Evolutionary conservation across 2,797 vertebrate genomes (phyloP).

Genomic region (Ctenochaetus hawaiiensis): DNA sequence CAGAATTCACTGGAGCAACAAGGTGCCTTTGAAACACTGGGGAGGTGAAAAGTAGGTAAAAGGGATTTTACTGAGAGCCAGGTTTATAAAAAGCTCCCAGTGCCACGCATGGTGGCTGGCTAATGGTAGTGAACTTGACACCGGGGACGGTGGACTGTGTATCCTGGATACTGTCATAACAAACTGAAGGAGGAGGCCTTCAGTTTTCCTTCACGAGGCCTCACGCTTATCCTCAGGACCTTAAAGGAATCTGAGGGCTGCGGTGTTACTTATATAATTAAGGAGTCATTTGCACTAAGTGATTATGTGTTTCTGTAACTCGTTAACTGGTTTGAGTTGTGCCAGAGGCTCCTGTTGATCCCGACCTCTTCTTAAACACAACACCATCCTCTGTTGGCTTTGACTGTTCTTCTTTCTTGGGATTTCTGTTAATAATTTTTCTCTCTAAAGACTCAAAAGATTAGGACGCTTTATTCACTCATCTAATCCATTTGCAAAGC

Average conservation of each 20-base stretch:
- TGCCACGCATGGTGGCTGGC: slow-evolving; percentile 40
- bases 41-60: slow-evolving; percentile 66
- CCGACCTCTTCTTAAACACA: not conserved
- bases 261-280: slow-evolving; percentile 18
- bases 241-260: slow-evolving; percentile 22
- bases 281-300: slow-evolving; percentile 23
- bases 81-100: slow-evolving; percentile 77
- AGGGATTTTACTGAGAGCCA: slow-evolving; percentile 54
- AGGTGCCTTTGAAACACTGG: slow-evolving; percentile 70
- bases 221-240: slow-evolving; percentile 23
- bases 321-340: not conserved
- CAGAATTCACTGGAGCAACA: slow-evolving; percentile 24
- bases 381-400: not conserved
- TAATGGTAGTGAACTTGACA: slow-evolving; percentile 61
- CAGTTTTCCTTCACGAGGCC: slow-evolving; percentile 40
- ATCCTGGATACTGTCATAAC: slow-evolving; percentile 82
- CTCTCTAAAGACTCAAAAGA: slow-evolving; percentile 27
- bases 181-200: slow-evolving; percentile 43
- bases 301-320: slow-evolving; percentile 14
- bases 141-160: slow-evolving; percentile 59
- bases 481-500: slow-evolving; percentile 51
- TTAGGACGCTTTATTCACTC: slow-evolving; percentile 5
- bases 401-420: not conserved
- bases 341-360: not conserved
- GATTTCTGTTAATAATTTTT: slow-evolving; percentile 34